Conservation (phyloP, 2,797 vertebrate species). For the Acipenser ruthenus region DNA sequence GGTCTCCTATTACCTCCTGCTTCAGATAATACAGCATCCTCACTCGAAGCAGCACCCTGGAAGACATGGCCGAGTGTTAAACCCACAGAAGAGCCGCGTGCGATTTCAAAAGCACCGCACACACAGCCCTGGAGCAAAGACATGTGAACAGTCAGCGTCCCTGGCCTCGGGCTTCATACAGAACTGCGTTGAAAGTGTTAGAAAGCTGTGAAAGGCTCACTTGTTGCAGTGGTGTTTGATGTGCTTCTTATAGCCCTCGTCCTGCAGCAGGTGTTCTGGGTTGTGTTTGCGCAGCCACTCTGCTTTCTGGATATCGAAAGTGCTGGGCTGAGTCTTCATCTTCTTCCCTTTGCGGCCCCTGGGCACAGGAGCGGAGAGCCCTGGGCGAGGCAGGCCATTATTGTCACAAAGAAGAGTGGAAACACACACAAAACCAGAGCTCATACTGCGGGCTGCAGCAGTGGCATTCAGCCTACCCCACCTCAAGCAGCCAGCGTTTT, state of each 20-base stretch:
- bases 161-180: slow-evolving; percentile 39
- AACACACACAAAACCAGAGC: slow-evolving; percentile 4
- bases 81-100: background rate
- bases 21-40: slow-evolving; percentile 99
- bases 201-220: slow-evolving; percentile 59
- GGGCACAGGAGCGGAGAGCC: slow-evolving; percentile 92
- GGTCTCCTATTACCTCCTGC: slow-evolving; percentile 93
- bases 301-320: slow-evolving; percentile 97
- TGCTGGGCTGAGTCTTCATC: slow-evolving; percentile 90
- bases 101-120: no score
- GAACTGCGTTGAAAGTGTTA: slow-evolving; percentile 29
- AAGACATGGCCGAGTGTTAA: slow-evolving; percentile 27
- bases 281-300: slow-evolving; percentile 97
- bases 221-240: slow-evolving; percentile 99
- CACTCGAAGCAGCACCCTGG: slow-evolving; percentile 91
- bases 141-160: slow-evolving; percentile 19
- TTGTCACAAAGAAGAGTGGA: background rate
- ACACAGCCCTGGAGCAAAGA: slow-evolving; percentile 35
- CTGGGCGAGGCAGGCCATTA: slow-evolving; percentile 38
- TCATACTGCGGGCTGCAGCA: no score
- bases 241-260: slow-evolving; percentile 98
- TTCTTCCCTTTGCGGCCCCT: slow-evolving; percentile 95
- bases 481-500: no score
- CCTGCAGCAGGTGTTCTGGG: slow-evolving; percentile 93
- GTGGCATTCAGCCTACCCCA: no score